Conservation (phyloP, 2,113 vertebrate species). For the Bos javanicus region DNA sequence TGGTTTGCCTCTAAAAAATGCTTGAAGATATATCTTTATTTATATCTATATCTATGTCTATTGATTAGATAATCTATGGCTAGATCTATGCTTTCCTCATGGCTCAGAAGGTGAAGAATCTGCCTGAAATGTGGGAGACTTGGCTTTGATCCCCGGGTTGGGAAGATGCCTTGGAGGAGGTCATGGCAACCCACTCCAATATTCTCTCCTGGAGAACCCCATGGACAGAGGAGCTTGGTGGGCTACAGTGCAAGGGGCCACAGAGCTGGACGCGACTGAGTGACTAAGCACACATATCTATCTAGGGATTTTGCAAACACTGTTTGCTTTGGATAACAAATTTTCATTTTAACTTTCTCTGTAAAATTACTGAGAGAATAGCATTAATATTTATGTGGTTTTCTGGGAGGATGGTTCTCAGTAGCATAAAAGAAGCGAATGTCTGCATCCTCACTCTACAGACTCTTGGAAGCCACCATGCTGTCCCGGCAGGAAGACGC, state of each 20-base stretch:
- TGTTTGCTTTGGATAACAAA: not conserved
- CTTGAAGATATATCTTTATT: not conserved
- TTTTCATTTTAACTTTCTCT: not conserved
- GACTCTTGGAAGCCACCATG: not conserved
- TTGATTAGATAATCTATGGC: not conserved
- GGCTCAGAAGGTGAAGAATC: not conserved
- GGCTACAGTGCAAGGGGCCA: not conserved
- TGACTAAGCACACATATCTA: not conserved
- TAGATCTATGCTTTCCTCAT: not conserved
- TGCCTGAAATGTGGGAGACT: not conserved
- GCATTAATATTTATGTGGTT: rapidly evolving
- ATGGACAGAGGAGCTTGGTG: not conserved
- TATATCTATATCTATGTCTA: not conserved
- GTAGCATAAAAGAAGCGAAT: not conserved
- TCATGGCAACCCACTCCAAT: not conserved
- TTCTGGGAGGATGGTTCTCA: not conserved
- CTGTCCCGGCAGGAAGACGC: not conserved
- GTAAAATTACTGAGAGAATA: not conserved
- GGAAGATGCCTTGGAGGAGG: not conserved
- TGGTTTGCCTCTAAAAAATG: not conserved
- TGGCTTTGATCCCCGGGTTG: not conserved
- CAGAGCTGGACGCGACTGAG: not conserved
- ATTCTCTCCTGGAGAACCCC: not conserved
- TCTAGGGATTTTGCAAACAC: not conserved
- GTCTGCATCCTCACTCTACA: not conserved